Percentiles rank a stretch among this genome's conserved stretches.
These are phyloP conservation scores for Pocillopora meandrina DNA, from an alignment of 92 coral and sea anemone species.

Conservation along the genomic window DNA sequence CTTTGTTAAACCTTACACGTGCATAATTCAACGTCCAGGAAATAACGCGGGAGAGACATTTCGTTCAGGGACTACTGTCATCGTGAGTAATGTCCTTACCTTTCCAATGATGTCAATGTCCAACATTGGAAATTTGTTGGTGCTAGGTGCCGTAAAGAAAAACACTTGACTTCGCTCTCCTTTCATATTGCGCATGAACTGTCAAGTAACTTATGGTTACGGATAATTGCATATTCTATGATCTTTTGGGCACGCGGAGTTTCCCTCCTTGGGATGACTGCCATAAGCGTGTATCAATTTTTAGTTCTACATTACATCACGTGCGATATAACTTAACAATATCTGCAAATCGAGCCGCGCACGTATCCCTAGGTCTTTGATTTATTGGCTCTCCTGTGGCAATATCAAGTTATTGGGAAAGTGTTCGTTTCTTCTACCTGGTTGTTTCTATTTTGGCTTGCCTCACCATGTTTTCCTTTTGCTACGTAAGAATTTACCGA, in stretches of 20 bases:
- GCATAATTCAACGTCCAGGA: too few species aligned
- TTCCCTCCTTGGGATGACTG: not conserved
- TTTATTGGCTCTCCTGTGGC: not conserved
- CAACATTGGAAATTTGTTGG: too few species aligned
- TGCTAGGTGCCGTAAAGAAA: too few species aligned
- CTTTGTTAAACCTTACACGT: too few species aligned
- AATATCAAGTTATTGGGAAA: not conserved
- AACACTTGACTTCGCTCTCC: not conserved
- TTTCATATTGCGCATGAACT: not conserved
- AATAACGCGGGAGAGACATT: too few species aligned
- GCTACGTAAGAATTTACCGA: slow-evolving; percentile 4
- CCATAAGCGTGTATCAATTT: slow-evolving; percentile 17
- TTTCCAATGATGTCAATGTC: too few species aligned
- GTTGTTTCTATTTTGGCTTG: not conserved
- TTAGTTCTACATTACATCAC: slow-evolving; percentile 15
- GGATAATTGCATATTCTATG: not conserved
- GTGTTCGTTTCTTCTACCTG: not conserved
- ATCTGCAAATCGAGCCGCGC: not conserved
- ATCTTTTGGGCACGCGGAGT: not conserved
- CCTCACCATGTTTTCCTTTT: not conserved
- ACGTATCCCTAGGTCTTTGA: not conserved
- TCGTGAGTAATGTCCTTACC: too few species aligned
- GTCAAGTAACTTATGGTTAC: not conserved
- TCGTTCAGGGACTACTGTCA: too few species aligned
- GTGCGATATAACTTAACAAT: not conserved